Conservation (phyloP, 2,113 vertebrate species). For the Cephalopterus ornatus region DNA sequence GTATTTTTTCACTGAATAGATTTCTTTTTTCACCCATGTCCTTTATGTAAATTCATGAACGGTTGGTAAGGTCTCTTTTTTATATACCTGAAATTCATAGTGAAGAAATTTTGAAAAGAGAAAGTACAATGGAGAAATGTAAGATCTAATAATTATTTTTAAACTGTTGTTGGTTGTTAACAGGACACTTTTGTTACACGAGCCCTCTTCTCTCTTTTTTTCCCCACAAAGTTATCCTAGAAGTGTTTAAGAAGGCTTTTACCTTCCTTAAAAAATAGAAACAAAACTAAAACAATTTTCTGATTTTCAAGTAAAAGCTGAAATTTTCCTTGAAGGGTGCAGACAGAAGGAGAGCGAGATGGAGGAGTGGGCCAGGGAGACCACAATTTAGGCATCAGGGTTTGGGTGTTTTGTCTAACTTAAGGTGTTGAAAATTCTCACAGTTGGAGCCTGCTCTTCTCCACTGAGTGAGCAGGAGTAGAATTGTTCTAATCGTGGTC, state of each 20-base stretch:
- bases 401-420: not conserved
- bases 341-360: not conserved
- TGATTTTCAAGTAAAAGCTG: not conserved
- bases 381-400: rapidly evolving
- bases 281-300: not conserved
- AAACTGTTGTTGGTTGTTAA: not conserved
- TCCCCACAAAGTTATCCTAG: not conserved
- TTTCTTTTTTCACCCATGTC: not conserved
- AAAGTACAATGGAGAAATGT: not conserved
- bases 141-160: not conserved
- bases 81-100: slow-evolving; percentile 39
- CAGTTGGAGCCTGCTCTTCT: not conserved
- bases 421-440: not conserved
- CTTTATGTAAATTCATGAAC: not conserved
- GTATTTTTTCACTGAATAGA: not conserved
- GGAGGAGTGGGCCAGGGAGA: not conserved
- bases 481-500: not conserved
- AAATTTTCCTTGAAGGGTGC: not conserved
- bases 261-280: not conserved
- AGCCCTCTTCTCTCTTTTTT: too few species aligned
- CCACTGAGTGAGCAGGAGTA: not conserved
- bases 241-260: not conserved
- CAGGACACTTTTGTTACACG: not conserved
- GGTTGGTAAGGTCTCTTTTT: slow-evolving; percentile 15
- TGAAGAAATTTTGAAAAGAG: slow-evolving; percentile 42